These are phyloP conservation scores for Ranitomeya variabilis DNA, from an alignment of 2,113 vertebrate genomes.

Conservation along the genomic window DNA sequence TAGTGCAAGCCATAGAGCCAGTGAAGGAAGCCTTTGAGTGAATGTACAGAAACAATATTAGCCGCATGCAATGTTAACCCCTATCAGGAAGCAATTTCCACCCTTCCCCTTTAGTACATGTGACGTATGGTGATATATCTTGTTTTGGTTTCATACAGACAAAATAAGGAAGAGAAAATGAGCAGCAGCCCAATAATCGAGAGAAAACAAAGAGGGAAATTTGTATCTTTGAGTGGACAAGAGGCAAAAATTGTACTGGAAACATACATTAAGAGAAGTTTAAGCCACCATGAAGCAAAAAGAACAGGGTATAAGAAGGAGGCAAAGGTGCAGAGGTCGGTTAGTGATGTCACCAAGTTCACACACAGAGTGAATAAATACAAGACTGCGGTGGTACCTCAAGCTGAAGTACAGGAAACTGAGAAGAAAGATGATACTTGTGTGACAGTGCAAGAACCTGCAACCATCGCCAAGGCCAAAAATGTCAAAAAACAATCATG, in stretches of 20 bases:
- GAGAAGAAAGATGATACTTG: slow-evolving; percentile 57
- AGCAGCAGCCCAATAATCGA: fast-evolving
- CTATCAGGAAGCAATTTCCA: background rate
- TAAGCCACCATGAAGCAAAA: slow-evolving; percentile 72
- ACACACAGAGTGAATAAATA: background rate
- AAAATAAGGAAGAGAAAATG: background rate
- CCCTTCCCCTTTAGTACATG: background rate
- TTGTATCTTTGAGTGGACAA: slow-evolving; percentile 66
- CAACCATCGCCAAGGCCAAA: slow-evolving; percentile 45
- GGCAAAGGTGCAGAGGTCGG: slow-evolving; percentile 63
- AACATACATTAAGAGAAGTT: slow-evolving; percentile 72
- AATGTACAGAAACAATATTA: background rate
- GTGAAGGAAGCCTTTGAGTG: background rate
- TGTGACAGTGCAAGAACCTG: slow-evolving; percentile 29
- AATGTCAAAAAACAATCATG: slow-evolving; percentile 69
- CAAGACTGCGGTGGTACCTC: background rate
- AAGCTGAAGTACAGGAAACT: fast-evolving
- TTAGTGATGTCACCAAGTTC: slow-evolving; percentile 68
- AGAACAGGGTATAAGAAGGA: fast-evolving
- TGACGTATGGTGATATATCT: background rate
- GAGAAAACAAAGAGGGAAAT: slow-evolving; percentile 33
- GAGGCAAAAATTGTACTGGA: slow-evolving; percentile 75
- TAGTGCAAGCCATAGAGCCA: too few relatives aligned
- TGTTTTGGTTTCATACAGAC: background rate
- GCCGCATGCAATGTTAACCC: too few relatives aligned